Conservation (phyloP, 2,113 vertebrate species). For the Indicator maculatus region DNA sequence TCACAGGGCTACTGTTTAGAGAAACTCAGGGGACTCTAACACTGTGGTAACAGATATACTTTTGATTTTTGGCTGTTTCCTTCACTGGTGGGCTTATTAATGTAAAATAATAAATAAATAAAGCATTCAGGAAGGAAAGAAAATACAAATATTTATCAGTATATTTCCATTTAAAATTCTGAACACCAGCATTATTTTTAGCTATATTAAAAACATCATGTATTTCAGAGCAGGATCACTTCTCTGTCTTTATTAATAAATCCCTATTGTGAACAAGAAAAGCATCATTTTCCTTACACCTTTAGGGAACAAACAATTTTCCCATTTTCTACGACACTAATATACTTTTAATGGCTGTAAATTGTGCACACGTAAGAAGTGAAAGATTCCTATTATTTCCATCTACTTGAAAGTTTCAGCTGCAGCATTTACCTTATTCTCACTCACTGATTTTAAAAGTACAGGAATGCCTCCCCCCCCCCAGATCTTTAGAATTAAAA, state of each 20-base stretch:
- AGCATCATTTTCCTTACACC: constrained; percentile 34
- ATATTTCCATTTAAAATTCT: not conserved
- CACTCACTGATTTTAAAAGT: constrained; percentile 56
- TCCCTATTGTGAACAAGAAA: constrained; percentile 41
- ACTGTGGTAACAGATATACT: not conserved
- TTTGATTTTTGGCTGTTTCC: not conserved
- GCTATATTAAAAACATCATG: not conserved
- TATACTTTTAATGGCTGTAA: constrained; percentile 61
- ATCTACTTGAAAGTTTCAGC: constrained; percentile 31
- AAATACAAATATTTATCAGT: constrained; percentile 9
- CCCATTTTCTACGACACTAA: constrained; percentile 47
- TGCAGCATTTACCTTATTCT: constrained; percentile 37
- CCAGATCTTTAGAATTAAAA: constrained; percentile 43
- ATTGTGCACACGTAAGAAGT: constrained; percentile 45
- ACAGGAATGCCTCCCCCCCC: not conserved
- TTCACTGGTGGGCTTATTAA: not conserved
- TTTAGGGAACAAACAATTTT: constrained; percentile 65
- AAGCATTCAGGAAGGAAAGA: not conserved
- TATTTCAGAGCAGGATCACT: not conserved
- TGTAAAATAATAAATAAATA: not conserved
- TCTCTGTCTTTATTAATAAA: constrained; percentile 45
- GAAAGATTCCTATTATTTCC: constrained; percentile 55
- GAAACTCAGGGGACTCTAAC: not conserved
- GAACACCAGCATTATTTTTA: not conserved
- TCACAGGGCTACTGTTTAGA: not conserved